Evolutionary conservation across 2,888 invertebrate genomes (phyloP).

Genomic region (Catocala fraxini): DNA sequence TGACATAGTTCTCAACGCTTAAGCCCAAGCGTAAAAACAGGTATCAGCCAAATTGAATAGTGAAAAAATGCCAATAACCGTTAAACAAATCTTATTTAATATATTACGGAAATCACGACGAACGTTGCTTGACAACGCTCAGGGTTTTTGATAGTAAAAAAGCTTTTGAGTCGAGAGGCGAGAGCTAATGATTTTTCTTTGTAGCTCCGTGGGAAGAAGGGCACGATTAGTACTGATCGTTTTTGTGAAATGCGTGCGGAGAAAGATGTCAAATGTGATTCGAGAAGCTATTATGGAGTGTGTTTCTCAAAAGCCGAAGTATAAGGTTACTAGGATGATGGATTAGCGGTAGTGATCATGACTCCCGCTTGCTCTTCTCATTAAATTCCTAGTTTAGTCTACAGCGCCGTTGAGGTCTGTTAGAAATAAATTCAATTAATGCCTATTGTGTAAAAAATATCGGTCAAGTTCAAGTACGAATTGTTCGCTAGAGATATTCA

Average conservation of each 20-base stretch:
- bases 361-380: neutral
- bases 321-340: conserved; percentile 13
- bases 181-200: conserved; percentile 33
- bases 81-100: conserved; percentile 67
- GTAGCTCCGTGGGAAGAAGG: conserved; percentile 27
- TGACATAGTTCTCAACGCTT: conserved; percentile 57
- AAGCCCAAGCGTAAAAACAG: conserved; percentile 49
- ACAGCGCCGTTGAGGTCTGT: neutral
- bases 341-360: neutral
- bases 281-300: conserved; percentile 1
- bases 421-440: neutral
- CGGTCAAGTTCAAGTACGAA: no score
- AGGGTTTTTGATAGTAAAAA: conserved; percentile 43
- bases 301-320: neutral
- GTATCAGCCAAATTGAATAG: conserved; percentile 42
- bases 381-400: neutral
- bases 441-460: no score
- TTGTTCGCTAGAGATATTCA: no score
- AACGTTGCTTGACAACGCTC: conserved; percentile 47
- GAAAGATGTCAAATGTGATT: neutral
- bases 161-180: conserved; percentile 29
- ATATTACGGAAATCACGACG: conserved; percentile 62
- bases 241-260: conserved; percentile 1
- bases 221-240: neutral
- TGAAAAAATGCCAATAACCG: conserved; percentile 25